Evolutionary conservation across 2,888 invertebrate species (phyloP).

Genomic region (Beris morrisii): DNA sequence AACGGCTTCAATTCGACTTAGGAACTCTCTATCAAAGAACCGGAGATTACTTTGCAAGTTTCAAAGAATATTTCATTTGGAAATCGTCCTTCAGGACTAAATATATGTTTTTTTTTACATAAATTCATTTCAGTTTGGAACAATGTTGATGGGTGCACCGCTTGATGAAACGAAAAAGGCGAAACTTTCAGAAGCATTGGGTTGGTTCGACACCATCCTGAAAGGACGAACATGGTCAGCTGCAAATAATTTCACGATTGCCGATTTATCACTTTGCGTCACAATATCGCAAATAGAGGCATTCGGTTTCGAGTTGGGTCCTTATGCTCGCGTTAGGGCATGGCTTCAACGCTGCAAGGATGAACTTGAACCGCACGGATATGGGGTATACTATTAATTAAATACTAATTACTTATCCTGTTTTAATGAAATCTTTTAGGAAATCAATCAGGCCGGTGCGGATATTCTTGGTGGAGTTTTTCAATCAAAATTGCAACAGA

Average conservation of each 20-base stretch:
- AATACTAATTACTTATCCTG: neutral
- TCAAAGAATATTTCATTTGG: neutral
- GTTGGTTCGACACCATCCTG: constrained; percentile 60
- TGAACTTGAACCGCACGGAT: constrained; percentile 66
- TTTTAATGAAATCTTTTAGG: constrained; percentile 41
- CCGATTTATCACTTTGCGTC: constrained; percentile 52
- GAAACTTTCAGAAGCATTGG: constrained; percentile 61
- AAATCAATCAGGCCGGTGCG: constrained; percentile 65
- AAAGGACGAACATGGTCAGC: constrained; percentile 62
- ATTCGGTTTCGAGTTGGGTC: constrained; percentile 59
- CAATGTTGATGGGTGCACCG: constrained; percentile 56
- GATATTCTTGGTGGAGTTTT: constrained; percentile 60
- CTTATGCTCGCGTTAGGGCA: constrained; percentile 59
- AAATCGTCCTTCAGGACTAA: neutral
- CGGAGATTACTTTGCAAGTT: constrained; percentile 61
- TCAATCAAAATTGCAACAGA: constrained; percentile 55
- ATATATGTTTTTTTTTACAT: neutral
- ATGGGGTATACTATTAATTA: constrained; percentile 56
- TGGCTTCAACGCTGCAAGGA: constrained; percentile 71
- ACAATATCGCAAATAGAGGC: constrained; percentile 56
- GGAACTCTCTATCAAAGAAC: constrained; percentile 61
- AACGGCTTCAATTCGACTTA: constrained; percentile 62
- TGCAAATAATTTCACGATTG: constrained; percentile 59
- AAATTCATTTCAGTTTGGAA: constrained; percentile 53
- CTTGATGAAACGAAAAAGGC: constrained; percentile 57